These are phyloP conservation scores for Torymus auratus DNA, from an alignment of 2,888 invertebrate species.

Conservation along the genomic window DNA sequence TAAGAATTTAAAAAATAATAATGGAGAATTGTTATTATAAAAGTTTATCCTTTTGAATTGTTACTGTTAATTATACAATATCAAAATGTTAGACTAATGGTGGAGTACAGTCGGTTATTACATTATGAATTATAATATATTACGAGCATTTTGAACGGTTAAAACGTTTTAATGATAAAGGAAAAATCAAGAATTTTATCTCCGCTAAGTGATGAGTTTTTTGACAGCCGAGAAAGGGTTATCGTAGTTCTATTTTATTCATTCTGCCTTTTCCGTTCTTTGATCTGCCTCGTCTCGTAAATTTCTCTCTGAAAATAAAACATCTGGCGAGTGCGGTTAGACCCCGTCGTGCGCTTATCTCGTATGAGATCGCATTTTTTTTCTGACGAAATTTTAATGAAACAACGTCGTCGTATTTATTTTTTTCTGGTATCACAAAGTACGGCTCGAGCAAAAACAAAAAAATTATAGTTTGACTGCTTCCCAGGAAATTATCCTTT, in stretches of 20 bases:
- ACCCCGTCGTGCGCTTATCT: constrained; percentile 30
- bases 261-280: constrained; percentile 33
- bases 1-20: too few species aligned
- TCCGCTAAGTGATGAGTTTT: constrained; percentile 20
- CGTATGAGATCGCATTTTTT: constrained; percentile 19
- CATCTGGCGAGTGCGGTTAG: constrained; percentile 38
- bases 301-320: constrained; percentile 46
- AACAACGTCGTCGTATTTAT: constrained; percentile 3
- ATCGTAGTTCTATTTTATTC: constrained; percentile 29
- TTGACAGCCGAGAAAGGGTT: constrained; percentile 31
- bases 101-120: too few species aligned
- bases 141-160: too few species aligned
- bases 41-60: too few species aligned
- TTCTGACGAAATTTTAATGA: constrained; percentile 19
- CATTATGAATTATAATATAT: not conserved
- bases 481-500: too few species aligned
- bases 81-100: too few species aligned
- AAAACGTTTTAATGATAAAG: not conserved
- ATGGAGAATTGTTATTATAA: too few species aligned
- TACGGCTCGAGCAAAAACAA: too few species aligned
- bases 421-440: not conserved
- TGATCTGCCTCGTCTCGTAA: constrained; percentile 34
- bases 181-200: constrained; percentile 35
- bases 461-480: too few species aligned
- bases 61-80: too few species aligned